phyloP scores from a whole-genome alignment of 2,888 invertebrate species.

The Lamellibrachia columna region DNA sequence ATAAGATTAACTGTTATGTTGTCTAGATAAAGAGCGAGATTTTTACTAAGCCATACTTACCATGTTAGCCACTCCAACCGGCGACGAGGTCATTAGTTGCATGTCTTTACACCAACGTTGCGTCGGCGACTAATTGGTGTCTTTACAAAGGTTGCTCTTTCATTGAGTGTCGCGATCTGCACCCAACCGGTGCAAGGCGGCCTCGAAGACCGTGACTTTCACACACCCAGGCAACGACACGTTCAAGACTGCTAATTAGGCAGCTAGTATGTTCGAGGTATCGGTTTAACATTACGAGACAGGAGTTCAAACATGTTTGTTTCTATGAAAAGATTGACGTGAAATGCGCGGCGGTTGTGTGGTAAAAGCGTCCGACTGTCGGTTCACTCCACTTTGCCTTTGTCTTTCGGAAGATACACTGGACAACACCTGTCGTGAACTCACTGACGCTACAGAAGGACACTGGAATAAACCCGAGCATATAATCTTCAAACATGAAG shows the following conservation, averaged over 20 bases:
- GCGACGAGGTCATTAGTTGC: no score
- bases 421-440: no score
- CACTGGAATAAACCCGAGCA: no score
- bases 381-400: no score
- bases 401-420: no score
- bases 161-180: neutral
- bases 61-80: no score
- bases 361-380: no score
- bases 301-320: neutral
- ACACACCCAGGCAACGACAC: neutral
- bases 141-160: neutral
- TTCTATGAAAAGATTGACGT: neutral
- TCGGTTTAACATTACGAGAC: neutral
- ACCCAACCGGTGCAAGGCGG: neutral
- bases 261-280: neutral
- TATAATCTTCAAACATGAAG: no score
- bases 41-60: neutral
- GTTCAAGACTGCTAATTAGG: neutral
- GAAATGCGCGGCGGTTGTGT: neutral
- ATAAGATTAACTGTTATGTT: neutral
- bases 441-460: no score
- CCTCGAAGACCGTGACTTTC: neutral
- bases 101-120: neutral
- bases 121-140: neutral
- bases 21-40: neutral